Conservation (phyloP, 35 echinoderm and acorn worm genomes). For the Lytechinus variegatus region DNA sequence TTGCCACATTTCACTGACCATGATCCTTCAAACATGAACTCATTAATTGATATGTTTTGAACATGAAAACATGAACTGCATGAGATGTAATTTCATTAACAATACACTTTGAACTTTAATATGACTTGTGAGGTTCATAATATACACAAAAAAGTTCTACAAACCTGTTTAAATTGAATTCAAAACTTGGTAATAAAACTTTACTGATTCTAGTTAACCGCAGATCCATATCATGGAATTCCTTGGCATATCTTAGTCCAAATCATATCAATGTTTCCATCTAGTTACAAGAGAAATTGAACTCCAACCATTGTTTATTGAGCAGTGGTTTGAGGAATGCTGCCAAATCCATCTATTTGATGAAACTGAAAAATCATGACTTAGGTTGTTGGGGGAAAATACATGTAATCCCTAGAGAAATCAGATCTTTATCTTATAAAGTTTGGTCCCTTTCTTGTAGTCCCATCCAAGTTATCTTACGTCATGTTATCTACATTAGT, state of each 20-base stretch:
- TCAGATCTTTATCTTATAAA: not conserved
- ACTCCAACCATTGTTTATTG: not conserved
- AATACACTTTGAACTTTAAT: not conserved
- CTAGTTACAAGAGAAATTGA: not conserved
- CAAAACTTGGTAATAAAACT: not conserved
- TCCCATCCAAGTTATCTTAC: not conserved
- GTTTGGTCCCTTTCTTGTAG: not conserved
- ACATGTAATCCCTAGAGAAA: not conserved
- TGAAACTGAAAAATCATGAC: not conserved
- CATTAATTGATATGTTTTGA: not conserved
- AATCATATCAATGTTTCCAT: not conserved
- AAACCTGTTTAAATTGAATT: not conserved
- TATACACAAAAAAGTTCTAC: not conserved
- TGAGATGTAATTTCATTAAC: not conserved
- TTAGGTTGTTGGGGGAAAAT: not conserved
- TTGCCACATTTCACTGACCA: not conserved
- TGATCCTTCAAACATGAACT: not conserved
- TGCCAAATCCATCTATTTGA: not conserved
- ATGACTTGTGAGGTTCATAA: not conserved
- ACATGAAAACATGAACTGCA: not conserved
- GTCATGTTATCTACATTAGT: not conserved
- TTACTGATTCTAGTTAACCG: not conserved
- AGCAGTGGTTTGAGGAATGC: not conserved
- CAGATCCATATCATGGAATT: not conserved
- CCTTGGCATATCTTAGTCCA: not conserved